Conservation (phyloP, 2,113 vertebrate species). For the Monopterus albus region DNA sequence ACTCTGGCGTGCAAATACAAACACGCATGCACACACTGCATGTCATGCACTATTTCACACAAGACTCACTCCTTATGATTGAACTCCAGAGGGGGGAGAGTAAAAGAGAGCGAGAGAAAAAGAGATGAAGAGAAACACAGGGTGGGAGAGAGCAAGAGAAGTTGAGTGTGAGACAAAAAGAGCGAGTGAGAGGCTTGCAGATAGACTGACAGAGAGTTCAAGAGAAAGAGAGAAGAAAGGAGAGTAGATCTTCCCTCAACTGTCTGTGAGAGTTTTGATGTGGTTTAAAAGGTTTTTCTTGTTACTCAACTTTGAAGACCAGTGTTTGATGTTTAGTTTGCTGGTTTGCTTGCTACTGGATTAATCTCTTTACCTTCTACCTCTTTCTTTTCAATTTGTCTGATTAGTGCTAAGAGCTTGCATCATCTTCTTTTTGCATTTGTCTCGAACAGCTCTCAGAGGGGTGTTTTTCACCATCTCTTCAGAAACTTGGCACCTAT, state of each 20-base stretch:
- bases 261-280: constrained; percentile 72
- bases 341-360: constrained; percentile 76
- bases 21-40: constrained; percentile 35
- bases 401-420: constrained; percentile 66
- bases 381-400: constrained; percentile 58
- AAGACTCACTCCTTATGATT: constrained; percentile 55
- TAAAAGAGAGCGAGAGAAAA: constrained; percentile 10
- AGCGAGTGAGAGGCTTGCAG: constrained; percentile 14
- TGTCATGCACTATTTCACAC: constrained; percentile 72
- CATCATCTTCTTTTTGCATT: constrained; percentile 61
- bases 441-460: constrained; percentile 56
- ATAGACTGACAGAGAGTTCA: constrained; percentile 14
- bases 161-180: constrained; percentile 33
- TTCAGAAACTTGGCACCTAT: constrained; percentile 68
- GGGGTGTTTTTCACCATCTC: constrained; percentile 62
- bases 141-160: constrained; percentile 14
- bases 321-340: constrained; percentile 77
- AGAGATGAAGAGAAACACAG: constrained; percentile 1
- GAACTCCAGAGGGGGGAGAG: constrained; percentile 55
- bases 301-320: constrained; percentile 81
- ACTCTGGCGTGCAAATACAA: constrained; percentile 9
- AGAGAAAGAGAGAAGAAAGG: constrained; percentile 53
- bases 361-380: constrained; percentile 66
- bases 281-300: constrained; percentile 77
- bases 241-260: constrained; percentile 69